phyloP scores from a whole-genome alignment of 2,113 vertebrate genomes.

The Strix aluco region DNA sequence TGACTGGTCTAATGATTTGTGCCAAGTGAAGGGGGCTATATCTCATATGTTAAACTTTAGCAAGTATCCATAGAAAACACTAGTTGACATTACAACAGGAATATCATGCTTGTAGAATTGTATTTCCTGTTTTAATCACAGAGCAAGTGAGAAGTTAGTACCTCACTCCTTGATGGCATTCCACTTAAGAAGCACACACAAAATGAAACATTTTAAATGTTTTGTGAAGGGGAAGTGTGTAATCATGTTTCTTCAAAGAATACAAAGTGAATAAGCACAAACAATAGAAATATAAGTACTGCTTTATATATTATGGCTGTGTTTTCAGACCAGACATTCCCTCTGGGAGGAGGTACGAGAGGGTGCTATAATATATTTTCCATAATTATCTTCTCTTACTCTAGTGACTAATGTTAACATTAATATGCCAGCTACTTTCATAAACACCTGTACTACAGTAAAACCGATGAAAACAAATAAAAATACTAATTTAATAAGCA shows the following conservation, averaged over 20 bases:
- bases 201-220: not conserved
- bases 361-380: not conserved
- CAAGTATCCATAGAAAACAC: not conserved
- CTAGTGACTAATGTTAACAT: not conserved
- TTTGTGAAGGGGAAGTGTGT: not conserved
- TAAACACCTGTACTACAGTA: not conserved
- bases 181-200: not conserved
- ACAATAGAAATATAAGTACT: not conserved
- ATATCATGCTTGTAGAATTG: not conserved
- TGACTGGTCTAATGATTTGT: not conserved
- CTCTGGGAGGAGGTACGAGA: not conserved
- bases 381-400: not conserved
- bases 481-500: not conserved
- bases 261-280: not conserved
- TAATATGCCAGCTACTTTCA: not conserved
- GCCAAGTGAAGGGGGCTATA: not conserved
- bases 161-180: not conserved
- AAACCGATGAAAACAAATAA: not conserved
- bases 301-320: accelerated
- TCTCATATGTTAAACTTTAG: not conserved
- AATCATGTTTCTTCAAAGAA: not conserved
- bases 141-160: not conserved
- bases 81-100: not conserved
- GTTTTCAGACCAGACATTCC: not conserved
- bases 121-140: not conserved